Evolutionary conservation across 2,888 invertebrate species (phyloP), one percentile per base, ranked within the genome.

Genomic region (Clunio marinus): DNA sequence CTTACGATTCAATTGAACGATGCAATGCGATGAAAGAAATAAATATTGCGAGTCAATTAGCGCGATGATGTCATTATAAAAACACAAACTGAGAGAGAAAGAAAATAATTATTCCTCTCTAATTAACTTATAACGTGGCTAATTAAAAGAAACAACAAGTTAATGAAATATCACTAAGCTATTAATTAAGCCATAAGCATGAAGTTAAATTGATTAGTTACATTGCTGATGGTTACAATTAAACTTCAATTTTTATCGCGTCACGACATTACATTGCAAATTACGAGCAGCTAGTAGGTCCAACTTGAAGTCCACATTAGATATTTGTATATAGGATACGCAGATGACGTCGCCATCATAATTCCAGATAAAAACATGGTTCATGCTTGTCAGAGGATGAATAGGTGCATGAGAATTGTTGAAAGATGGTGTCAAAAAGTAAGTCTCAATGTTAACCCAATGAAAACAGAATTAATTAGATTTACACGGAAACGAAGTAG

Each of bases 371-470:
- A 25, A 15, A 24, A 20, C 15, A 25, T 15, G 1, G 27, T 35
- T 35, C 25, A 45, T 1, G 28, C 65, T 7, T 45, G 10, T 1
- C 32, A 65, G 2, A 17, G 25, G 1, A 41, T 55, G 17, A 55
- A 66, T 24, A 1, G 2, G 1, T 46, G 55, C 1, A 4, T 69
- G 5, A 35, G 13, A 15, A 55, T 45, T n/a, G 65, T 69, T 1
- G 46, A 69, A 46, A 35, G 17, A 1, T 71, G 69, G 68, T 70
- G 70, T 22, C 13, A 13, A 2, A 17, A 27, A 20, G n/a, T 32
- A 2, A 68, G 58, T 1, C 41, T 71, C 0, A 32, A 28, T 1
- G 68, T 70, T n/a, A 71, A 70, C 37, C 70, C 70, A 1, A 35
- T 22, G 10, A 71, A 71, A 45, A 66, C 70, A 5, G 24, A 15